Percentiles rank a stretch among this genome's conserved stretches.
phyloP scores from a whole-genome alignment of 2,888 invertebrate genomes.

The Oscheius sp. region DNA sequence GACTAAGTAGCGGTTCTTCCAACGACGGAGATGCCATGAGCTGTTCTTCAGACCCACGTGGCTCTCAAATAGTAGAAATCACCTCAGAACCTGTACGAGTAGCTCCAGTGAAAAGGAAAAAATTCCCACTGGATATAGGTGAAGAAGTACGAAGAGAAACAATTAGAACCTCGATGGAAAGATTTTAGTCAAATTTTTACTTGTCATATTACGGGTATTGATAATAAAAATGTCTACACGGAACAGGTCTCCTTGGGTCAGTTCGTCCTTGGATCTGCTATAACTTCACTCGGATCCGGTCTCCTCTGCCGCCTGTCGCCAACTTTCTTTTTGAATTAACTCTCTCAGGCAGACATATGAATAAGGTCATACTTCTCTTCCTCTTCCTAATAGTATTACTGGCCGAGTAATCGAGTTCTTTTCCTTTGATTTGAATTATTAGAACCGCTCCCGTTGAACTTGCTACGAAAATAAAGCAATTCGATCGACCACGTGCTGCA shows the following conservation, averaged over 20 bases:
- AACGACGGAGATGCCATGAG: conserved; percentile 9
- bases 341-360: neutral
- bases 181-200: conserved; percentile 22
- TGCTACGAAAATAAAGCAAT: neutral
- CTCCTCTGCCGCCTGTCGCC: neutral
- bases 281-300: conserved; percentile 1
- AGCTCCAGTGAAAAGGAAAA: conserved; percentile 48
- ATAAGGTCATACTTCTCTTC: neutral
- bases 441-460: conserved; percentile 3
- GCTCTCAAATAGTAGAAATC: conserved; percentile 24
- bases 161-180: conserved; percentile 31
- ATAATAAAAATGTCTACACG: neutral
- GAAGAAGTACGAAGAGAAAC: conserved; percentile 45
- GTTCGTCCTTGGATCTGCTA: neutral
- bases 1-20: neutral
- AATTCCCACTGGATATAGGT: conserved; percentile 50
- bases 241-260: neutral
- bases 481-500: conserved; percentile 4
- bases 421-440: neutral
- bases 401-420: neutral
- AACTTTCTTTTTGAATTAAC: neutral
- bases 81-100: conserved; percentile 34
- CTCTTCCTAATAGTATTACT: neutral
- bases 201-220: neutral
- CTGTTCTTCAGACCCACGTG: conserved; percentile 30